A percentile compares a stretch with the other conserved stretches of the same genome.
phyloP scores from a whole-genome alignment of 2,797 vertebrate species.

The Myotis findleyi region DNA sequence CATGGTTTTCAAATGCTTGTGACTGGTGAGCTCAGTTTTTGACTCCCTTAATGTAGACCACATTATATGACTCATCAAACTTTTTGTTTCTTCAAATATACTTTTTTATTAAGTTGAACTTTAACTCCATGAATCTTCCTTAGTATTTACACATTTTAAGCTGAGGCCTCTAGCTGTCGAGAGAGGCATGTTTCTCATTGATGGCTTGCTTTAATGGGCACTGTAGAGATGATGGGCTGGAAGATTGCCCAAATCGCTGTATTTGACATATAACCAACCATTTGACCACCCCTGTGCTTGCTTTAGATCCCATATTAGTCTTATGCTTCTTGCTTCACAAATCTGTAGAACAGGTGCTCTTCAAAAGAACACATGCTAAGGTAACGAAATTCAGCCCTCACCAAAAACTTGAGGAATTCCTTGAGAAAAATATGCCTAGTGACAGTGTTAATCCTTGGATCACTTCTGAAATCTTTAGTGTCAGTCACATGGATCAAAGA shows the following conservation, averaged over 20 bases:
- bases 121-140: neutral
- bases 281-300: constrained; percentile 83
- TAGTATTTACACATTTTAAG: neutral
- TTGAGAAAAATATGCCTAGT: constrained; percentile 79
- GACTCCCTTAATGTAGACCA: neutral
- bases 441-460: constrained; percentile 45
- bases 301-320: constrained; percentile 82
- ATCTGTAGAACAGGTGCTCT: constrained; percentile 82
- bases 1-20: neutral
- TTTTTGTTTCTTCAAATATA: neutral
- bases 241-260: constrained; percentile 85
- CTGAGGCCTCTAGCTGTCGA: neutral
- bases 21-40: neutral
- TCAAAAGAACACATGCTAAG: constrained; percentile 80
- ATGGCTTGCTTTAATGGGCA: constrained; percentile 78
- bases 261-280: constrained; percentile 85
- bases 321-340: constrained; percentile 79
- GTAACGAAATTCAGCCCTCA: constrained; percentile 81
- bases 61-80: neutral
- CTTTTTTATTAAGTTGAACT: neutral
- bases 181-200: constrained; percentile 54
- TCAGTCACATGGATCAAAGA: constrained; percentile 49
- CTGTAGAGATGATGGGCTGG: constrained; percentile 82
- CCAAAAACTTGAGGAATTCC: constrained; percentile 58
- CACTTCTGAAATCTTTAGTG: constrained; percentile 51